Evolutionary conservation across 2,113 vertebrate species (phyloP), one percentile per base, ranked within the genome.

Genomic region (Cephalopterus ornatus): DNA sequence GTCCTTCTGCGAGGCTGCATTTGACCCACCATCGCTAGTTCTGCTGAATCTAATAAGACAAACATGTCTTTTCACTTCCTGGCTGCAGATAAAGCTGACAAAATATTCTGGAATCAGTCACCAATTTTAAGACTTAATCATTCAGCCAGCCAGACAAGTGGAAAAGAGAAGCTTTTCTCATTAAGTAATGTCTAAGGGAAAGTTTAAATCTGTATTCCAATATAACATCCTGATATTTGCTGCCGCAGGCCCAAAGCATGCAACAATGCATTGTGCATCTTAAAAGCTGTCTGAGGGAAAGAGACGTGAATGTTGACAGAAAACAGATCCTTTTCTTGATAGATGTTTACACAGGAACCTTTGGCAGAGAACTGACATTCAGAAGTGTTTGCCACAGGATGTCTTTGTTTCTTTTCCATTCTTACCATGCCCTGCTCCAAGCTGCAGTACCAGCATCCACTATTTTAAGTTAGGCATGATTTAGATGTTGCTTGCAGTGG

Each of bases 21-120:
- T 70, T 91, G 91, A 95, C 75, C 89, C 86, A 88, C 23, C 53
- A 79, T 52, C 30, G 53, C 67, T 42, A 88, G 66, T 59, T 86
- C 79, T 62, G 73, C 39, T 88, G 53, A 95, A 86, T 86, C 80
- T 86, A 85, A 44, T 91, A 92, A 83, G 63, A 91, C 73, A 92
- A 90, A 80, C 63, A 70, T 32, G 67, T 79, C 46, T 88, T 80
- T 93, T 89, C 65, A 95, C 77, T 94, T 95, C 93, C 89, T 94
- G 86, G 73, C 72, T 86, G 68, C 52, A 94, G 86, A 92, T 92
- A 86, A 91, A 65, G 65, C 65, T 94, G 59, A 83, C 41, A 84
- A 92, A 95, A 89, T 79, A 89, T 79, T 86, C 84, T 91, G 70
- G 46, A 92, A 91, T 80, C 89, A 73, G 46, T 84, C 68, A 86